Conservation (phyloP, 2,797 vertebrate genomes). For the Melanotaenia parkinsoni region DNA sequence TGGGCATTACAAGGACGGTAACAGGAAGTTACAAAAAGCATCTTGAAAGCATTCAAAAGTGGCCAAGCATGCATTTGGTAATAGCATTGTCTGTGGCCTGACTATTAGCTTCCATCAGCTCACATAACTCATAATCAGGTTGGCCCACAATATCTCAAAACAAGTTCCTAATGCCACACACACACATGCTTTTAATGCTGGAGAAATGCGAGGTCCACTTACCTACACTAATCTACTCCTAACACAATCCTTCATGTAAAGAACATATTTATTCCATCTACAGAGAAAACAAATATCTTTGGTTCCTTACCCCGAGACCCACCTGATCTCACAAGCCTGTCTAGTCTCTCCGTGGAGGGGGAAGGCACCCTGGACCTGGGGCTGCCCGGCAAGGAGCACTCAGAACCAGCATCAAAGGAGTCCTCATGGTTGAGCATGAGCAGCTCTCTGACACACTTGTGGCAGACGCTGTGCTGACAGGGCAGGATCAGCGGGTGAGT, state of each 20-base stretch:
- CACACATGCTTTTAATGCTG: slow-evolving; percentile 1
- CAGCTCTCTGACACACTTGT: slow-evolving; percentile 95
- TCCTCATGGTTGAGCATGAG: slow-evolving; percentile 91
- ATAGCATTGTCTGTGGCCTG: slow-evolving; percentile 15
- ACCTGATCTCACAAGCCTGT: slow-evolving; percentile 94
- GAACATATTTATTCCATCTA: background rate
- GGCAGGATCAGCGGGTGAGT: slow-evolving; percentile 96
- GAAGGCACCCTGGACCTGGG: slow-evolving; percentile 89
- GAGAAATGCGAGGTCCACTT: slow-evolving; percentile 9
- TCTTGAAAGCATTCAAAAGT: background rate
- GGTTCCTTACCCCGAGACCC: slow-evolving; percentile 73
- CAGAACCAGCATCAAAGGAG: slow-evolving; percentile 90
- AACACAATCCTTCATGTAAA: slow-evolving; percentile 5
- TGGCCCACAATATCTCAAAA: background rate
- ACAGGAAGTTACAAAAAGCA: slow-evolving; percentile 34
- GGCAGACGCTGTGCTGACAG: slow-evolving; percentile 97
- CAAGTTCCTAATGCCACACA: slow-evolving; percentile 12
- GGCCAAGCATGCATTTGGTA: background rate
- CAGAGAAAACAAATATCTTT: background rate
- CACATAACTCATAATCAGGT: slow-evolving; percentile 13
- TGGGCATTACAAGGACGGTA: slow-evolving; percentile 6
- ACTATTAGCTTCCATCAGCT: slow-evolving; percentile 36
- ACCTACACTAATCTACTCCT: background rate
- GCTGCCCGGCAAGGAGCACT: slow-evolving; percentile 93
- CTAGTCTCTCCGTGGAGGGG: slow-evolving; percentile 93